Evolutionary conservation across 2,113 vertebrate species (phyloP).

Genomic region (Sitta europaea): DNA sequence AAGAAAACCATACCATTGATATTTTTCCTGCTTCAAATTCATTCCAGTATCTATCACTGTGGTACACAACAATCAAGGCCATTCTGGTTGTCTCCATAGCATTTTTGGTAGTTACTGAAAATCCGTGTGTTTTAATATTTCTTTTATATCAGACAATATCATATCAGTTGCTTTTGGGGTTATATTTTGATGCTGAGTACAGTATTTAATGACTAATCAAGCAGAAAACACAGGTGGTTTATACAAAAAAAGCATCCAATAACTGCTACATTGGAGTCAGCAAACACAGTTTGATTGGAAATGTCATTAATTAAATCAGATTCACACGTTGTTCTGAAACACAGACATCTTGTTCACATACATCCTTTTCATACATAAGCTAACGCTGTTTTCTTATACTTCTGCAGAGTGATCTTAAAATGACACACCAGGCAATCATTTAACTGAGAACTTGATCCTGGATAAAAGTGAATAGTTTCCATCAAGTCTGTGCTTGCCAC

Average conservation of each 20-base stretch:
- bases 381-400: not conserved
- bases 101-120: not conserved
- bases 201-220: not conserved
- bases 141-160: not conserved
- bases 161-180: not conserved
- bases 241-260: not conserved
- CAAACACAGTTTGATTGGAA: not conserved
- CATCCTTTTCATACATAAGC: not conserved
- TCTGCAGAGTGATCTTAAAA: not conserved
- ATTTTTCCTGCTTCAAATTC: not conserved
- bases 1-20: not conserved
- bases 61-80: not conserved
- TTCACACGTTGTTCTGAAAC: conserved; percentile 3
- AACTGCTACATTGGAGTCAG: not conserved
- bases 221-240: conserved; percentile 12
- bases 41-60: not conserved
- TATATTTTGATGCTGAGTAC: not conserved
- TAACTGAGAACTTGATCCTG: not conserved
- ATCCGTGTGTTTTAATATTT: not conserved
- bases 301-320: conserved; percentile 5
- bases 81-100: not conserved
- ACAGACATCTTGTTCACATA: not conserved
- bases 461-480: not conserved
- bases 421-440: not conserved
- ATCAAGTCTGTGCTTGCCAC: not conserved